Percentiles rank a stretch among this genome's conserved stretches.
phyloP scores from a whole-genome alignment of 2,113 vertebrate genomes.

The Oenanthe melanoleuca region DNA sequence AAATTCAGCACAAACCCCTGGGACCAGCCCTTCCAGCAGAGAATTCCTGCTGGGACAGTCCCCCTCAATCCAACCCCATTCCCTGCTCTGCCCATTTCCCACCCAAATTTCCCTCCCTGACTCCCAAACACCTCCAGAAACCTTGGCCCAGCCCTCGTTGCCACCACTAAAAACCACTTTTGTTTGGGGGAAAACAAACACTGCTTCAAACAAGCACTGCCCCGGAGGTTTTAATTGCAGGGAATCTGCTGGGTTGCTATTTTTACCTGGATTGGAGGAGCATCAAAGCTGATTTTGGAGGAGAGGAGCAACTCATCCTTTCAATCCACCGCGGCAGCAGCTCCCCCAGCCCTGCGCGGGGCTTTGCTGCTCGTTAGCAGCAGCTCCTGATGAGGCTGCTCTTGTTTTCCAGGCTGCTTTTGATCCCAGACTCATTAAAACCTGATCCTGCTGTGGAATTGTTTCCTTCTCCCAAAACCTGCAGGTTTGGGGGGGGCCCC shows the following conservation, averaged over 20 bases:
- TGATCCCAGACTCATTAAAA: conserved; percentile 73
- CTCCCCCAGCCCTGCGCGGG: conserved; percentile 57
- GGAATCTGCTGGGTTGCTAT: conserved; percentile 54
- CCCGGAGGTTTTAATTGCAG: conserved; percentile 61
- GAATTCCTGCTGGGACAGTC: background rate
- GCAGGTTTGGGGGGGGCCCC: background rate
- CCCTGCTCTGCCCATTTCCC: background rate
- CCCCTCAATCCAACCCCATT: rapidly evolving
- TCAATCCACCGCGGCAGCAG: conserved; percentile 47
- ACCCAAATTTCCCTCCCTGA: background rate
- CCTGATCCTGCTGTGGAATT: conserved; percentile 48
- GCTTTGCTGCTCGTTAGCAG: conserved; percentile 70
- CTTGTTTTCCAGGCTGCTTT: conserved; percentile 71
- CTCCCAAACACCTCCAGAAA: background rate
- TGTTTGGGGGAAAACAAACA: background rate
- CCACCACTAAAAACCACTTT: background rate
- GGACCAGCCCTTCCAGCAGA: rapidly evolving
- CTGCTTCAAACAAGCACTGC: background rate
- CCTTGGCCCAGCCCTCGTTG: background rate
- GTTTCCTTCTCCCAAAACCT: conserved; percentile 24
- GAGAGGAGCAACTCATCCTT: conserved; percentile 65
- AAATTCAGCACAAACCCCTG: rapidly evolving
- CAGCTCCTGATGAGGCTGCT: conserved; percentile 56
- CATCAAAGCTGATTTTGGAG: conserved; percentile 67
- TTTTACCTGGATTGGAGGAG: conserved; percentile 60